phyloP scores from a whole-genome alignment of 2,888 invertebrate genomes.

The Disparrhopalites patrizii region DNA sequence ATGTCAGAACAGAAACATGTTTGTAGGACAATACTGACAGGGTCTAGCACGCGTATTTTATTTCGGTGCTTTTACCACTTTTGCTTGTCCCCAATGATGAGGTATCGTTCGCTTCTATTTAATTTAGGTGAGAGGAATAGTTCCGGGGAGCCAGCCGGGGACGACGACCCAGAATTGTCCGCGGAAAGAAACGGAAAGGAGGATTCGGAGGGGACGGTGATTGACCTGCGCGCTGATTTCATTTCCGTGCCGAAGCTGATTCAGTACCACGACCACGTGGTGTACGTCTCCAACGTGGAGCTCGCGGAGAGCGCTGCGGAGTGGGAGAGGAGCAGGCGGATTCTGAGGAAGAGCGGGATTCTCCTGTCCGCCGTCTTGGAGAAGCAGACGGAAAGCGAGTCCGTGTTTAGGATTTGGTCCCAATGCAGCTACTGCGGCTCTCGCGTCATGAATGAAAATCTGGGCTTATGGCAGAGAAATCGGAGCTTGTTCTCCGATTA shows the following conservation, averaged over 20 bases:
- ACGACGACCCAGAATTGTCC: neutral
- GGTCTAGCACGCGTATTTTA: too few species aligned
- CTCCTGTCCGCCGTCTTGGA: slow-evolving; percentile 31
- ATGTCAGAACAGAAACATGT: too few species aligned
- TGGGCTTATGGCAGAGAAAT: slow-evolving; percentile 42
- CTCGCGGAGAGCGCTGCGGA: neutral
- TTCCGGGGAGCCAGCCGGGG: too few species aligned
- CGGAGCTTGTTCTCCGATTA: slow-evolving; percentile 36
- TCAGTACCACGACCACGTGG: slow-evolving; percentile 33
- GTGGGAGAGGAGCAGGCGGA: slow-evolving; percentile 8
- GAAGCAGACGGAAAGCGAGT: slow-evolving; percentile 28
- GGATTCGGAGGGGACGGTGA: neutral
- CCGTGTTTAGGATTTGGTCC: slow-evolving; percentile 34
- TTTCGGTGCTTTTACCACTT: too few species aligned
- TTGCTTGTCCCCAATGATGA: too few species aligned
- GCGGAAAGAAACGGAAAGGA: neutral
- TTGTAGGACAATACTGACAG: too few species aligned
- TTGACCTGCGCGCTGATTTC: slow-evolving; percentile 27
- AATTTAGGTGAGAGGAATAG: too few species aligned
- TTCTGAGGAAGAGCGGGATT: slow-evolving; percentile 37
- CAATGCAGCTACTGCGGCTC: slow-evolving; percentile 37
- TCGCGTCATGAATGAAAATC: slow-evolving; percentile 22
- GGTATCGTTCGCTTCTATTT: too few species aligned
- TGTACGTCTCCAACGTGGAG: slow-evolving; percentile 29
- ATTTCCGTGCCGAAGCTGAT: slow-evolving; percentile 33